Base-by-base conservation (phyloP, 2,797 vertebrate species). In the Remorina albescens region DNA sequence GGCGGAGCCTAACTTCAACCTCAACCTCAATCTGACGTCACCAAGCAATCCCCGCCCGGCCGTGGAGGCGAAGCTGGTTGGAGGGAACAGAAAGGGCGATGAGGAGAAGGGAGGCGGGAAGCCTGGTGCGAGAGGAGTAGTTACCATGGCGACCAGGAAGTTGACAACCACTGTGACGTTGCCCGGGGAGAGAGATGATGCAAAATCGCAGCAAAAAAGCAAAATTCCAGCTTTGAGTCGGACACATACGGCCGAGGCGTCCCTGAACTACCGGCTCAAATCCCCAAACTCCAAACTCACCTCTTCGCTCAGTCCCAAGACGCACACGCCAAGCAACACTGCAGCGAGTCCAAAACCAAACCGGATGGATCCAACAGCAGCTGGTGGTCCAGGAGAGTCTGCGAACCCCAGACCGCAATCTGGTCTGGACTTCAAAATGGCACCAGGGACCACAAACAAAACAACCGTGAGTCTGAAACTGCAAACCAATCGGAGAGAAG, bases 1-100 rank as follows among this genome's bases (percentile, higher is more conserved):
- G 30, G 11, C 15, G 1, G 89, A 89, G 71, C 85, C 90, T 28
- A 86, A 89, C 32, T 86, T 90, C 47, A 91, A 89, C 60, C 87
- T 90, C 37, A 89, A 84, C 57, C 69, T 89, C 6, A 84, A 57
- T 36, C 16, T 73, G 34, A 61, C 58, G 18, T 80, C 82, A 0
- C 63, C 64, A 2, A 75, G 78, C n/a, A 76, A 64, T 49, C 81
- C 78, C 3, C 71, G 46, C 2, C 13, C 41, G 1, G 3, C 36
- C 13, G 3, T 23, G 0, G 67, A 74, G 18, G 21, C 60, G 0
- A 82, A 61, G 53, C 51, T 56, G 23, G 74, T 70, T 0, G 61
- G 46, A 6, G 73, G 39, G 8, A 79, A 54, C 70, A 85, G 50
- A 50, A 85, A 61, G 39, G 57, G 58, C 4, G 9, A 67, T 18